Percentiles rank a stretch among this genome's conserved stretches.
phyloP scores from a whole-genome alignment of 2,113 vertebrate species.

The Elaphurus davidianus region DNA sequence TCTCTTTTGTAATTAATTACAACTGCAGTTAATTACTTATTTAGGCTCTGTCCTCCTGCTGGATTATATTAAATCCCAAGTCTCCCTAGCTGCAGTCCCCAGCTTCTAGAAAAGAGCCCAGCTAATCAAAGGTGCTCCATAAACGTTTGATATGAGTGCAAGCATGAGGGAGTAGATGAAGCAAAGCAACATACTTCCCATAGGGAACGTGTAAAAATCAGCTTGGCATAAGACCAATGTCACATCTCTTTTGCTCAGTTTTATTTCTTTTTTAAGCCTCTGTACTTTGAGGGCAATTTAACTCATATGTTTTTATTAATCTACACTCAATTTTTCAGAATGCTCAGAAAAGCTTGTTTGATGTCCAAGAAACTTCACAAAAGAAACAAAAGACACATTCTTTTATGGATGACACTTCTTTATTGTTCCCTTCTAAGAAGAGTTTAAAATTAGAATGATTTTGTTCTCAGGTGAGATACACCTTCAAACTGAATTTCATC shows the following conservation, averaged over 20 bases:
- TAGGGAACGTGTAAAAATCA: background rate
- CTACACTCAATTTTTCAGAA: background rate
- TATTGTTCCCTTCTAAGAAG: background rate
- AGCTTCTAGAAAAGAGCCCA: background rate
- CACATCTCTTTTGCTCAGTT: background rate
- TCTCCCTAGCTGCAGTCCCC: constrained; percentile 3
- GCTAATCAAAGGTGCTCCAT: constrained; percentile 39
- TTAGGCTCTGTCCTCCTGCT: constrained; percentile 40
- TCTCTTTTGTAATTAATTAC: constrained; percentile 63
- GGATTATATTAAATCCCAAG: constrained; percentile 35
- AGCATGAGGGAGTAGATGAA: background rate
- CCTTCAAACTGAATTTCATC: background rate
- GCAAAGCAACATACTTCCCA: background rate
- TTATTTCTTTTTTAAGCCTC: background rate
- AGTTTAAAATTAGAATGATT: background rate
- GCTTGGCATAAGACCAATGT: background rate
- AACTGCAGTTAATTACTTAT: constrained; percentile 64
- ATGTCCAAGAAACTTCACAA: constrained; percentile 18
- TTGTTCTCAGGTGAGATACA: background rate
- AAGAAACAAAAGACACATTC: background rate
- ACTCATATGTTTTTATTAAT: background rate
- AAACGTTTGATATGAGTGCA: background rate
- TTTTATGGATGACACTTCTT: background rate
- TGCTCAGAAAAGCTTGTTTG: background rate
- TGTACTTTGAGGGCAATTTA: background rate